Evolutionary conservation across 2,113 vertebrate species (phyloP), one percentile per base, ranked within the genome.

Genomic region (Potamarius usumacintae): DNA sequence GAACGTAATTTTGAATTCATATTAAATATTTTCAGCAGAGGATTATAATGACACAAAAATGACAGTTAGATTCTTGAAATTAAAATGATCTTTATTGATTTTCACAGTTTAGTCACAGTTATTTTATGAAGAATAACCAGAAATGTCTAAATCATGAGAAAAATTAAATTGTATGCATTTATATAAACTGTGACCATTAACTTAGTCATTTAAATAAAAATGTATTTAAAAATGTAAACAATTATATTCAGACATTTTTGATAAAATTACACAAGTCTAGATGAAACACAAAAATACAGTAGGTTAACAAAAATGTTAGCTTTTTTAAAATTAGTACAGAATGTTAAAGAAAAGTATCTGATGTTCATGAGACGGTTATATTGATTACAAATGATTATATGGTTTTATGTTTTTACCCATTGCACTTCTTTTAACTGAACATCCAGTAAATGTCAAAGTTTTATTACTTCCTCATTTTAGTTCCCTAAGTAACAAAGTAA

Each of bases 391-490:
- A 0, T 55, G 55, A 12, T 48, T 78, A 17, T 10, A 20, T n/a
- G 7, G 11, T 17, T 55, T 27, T 57, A 79, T 34, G 27, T 1
- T 58, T n/a, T n/a, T 7, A 76, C 10, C 18, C 9, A 50, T n/a
- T 52, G 34, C 34, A 74, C 20, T 25, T 50, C 5, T 76, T 77
- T n/a, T 52, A 77, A 14, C 2, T 77, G 20, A 52, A 52, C 11
- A n/a, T 77, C 48, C 22, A 77, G 74, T 77, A n/a, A 18, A 58
- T 80, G 34, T 80, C 27, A 58, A 34, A 58, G 15, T 34, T 80
- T 58, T 80, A 80, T 58, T 11, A 85, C 69, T 63, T 82, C 57
- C 9, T 82, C 7, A 65, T 58, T 65, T 86, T 1, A 17, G 58
- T 85, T 77, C 10, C 67, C 27, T 57, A 50, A 58, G 58, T 50